phyloP scores from a whole-genome alignment of 2,888 invertebrate genomes.

The Blastobasis lacticolella region DNA sequence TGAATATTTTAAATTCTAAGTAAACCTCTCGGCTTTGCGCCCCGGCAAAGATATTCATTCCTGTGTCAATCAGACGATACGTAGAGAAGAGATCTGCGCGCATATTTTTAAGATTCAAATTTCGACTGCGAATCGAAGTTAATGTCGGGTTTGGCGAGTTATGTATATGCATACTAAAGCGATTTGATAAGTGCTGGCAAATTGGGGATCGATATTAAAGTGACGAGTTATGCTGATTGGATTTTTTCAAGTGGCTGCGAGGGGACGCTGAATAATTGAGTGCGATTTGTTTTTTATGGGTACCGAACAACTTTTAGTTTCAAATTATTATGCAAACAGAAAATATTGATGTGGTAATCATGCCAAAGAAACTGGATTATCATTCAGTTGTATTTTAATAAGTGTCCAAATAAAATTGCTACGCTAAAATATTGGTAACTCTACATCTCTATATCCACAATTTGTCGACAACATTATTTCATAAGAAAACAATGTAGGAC shows the following conservation, averaged over 20 bases:
- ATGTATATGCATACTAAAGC: conserved; percentile 62
- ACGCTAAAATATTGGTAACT: no score
- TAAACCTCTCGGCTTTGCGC: conserved; percentile 65
- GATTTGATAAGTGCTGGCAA: conserved; percentile 67
- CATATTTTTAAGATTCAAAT: conserved; percentile 27
- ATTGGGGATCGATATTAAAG: conserved; percentile 70
- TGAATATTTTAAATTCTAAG: conserved; percentile 75
- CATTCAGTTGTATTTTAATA: no score
- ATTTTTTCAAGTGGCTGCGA: conserved; percentile 65
- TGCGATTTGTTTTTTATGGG: conserved; percentile 50
- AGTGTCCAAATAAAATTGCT: no score
- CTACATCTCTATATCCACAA: no score
- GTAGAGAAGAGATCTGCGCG: conserved; percentile 5
- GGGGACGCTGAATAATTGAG: conserved; percentile 69
- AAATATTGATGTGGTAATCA: no score
- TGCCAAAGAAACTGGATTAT: no score
- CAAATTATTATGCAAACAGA: conserved; percentile 2
- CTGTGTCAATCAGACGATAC: conserved; percentile 41
- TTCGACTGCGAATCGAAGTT: conserved; percentile 21
- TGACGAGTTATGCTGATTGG: conserved; percentile 74
- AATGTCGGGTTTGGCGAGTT: conserved; percentile 38
- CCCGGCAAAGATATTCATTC: conserved; percentile 45
- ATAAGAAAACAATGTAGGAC: no score
- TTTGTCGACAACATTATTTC: no score
- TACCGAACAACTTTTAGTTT: conserved; percentile 13